Evolutionary conservation across 1,140 invertebrate genomes (phyloP).

Genomic region (Cylas formicarius): DNA sequence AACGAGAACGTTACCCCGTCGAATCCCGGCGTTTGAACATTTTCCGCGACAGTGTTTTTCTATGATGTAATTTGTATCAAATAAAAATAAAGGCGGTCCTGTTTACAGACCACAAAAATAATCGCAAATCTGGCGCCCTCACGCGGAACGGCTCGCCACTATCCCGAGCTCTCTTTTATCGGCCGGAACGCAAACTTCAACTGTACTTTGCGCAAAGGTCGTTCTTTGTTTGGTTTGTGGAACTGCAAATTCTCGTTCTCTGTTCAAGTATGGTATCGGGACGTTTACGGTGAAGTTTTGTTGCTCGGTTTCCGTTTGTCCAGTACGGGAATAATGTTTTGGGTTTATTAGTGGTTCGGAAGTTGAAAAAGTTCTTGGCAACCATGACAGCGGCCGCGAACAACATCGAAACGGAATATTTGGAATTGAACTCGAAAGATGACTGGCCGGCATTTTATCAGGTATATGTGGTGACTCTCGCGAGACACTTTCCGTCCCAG

Average conservation of each 20-base stretch:
- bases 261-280: conserved; percentile 26
- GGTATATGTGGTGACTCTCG: conserved; percentile 49
- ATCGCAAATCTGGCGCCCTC: no score
- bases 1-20: no score
- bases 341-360: conserved; percentile 13
- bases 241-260: conserved; percentile 10
- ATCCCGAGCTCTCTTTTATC: no score
- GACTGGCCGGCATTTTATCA: conserved; percentile 60
- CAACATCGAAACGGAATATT: conserved; percentile 60
- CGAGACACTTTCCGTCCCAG: background rate
- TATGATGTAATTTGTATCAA: no score
- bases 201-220: no score
- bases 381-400: conserved; percentile 39
- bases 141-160: no score
- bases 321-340: conserved; percentile 12
- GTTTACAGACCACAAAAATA: no score
- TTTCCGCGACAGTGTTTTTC: no score
- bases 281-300: conserved; percentile 19
- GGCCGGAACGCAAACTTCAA: no score
- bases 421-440: conserved; percentile 53
- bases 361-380: background rate
- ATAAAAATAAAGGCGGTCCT: no score
- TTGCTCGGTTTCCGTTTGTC: conserved; percentile 9
- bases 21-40: no score
- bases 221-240: conserved; percentile 10